Evolutionary conservation across 2,113 vertebrate species (phyloP).

Genomic region (Spermophilus dauricus): DNA sequence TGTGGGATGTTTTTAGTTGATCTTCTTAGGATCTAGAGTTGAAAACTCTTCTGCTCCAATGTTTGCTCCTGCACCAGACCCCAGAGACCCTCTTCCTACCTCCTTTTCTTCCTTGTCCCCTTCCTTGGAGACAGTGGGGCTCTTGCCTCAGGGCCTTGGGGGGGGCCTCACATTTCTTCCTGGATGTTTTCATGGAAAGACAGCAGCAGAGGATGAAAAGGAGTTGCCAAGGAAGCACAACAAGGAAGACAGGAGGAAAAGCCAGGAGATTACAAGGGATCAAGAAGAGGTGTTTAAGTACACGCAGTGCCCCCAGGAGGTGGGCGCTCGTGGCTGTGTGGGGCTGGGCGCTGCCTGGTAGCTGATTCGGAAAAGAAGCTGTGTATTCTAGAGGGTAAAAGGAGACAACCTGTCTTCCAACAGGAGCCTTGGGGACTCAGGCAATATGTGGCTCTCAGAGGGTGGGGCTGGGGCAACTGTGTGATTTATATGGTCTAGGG

Average conservation of each 20-base stretch:
- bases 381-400: neutral
- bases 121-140: neutral
- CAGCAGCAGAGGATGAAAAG: neutral
- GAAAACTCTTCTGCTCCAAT: neutral
- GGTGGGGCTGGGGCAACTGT: neutral
- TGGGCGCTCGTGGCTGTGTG: fast-evolving
- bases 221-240: neutral
- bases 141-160: neutral
- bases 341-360: constrained; percentile 56
- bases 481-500: neutral
- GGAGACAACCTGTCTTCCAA: neutral
- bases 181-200: neutral
- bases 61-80: neutral
- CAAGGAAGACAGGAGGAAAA: constrained; percentile 50
- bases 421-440: neutral
- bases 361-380: neutral
- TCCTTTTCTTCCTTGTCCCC: neutral
- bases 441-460: neutral
- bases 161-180: neutral
- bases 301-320: neutral
- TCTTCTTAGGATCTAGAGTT: neutral
- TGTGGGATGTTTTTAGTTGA: neutral
- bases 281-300: constrained; percentile 58
- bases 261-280: constrained; percentile 62
- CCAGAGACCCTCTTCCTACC: neutral